Base-by-base conservation (phyloP, 2,113 vertebrate genomes). In the Leptosomus discolor region DNA sequence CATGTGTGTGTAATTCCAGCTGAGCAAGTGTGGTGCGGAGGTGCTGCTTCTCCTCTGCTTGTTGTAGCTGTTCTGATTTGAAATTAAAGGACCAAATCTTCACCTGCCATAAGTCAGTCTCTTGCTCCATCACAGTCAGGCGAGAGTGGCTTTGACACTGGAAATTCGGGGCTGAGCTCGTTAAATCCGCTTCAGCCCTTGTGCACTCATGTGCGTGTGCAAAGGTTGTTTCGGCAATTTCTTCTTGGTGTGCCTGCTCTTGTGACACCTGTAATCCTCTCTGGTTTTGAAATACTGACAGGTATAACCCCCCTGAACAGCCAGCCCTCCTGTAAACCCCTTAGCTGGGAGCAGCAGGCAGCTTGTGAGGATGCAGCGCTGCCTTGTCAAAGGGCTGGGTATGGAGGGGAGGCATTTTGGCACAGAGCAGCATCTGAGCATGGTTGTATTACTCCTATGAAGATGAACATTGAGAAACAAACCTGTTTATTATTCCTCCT, bases 311-410 rank as follows among this genome's bases (percentile, higher is more conserved):
- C 9, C 4, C n/a, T 4, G 22, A 37, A 10, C 15, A 67, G 27
- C 45, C 45, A 45, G 29, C 23, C 37, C 39, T 87, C 60, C 39
- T 12, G 13, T 21, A 51, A 22, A 27, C 56, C 63, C n/a, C 16
- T 9, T 21, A 34, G 41, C 41, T 43, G 48, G 76, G 88, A 73
- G 41, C 73, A 57, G 45, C 83, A 26, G 36, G 67, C 63, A 67
- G 46, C 32, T n/a, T 1, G 0, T 3, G 9, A 48, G 29, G 43
- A 20, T 43, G 30, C 2, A 2, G 48, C 0, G 1, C 65, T 85
- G 43, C 87, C 71, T 32, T 9, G 21, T 23, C 41, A 6, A 51
- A 71, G 45, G 46, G 36, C 23, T 10, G 39, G 20, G 7, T 34
- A 2, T 1, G 36, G 48, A 70, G 30, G 36, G 22, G 11, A 26